Percentiles rank a stretch among this genome's conserved stretches.
Evolutionary conservation across 1,140 invertebrate species (phyloP).

Genomic region (Helicorthomorpha holstii): DNA sequence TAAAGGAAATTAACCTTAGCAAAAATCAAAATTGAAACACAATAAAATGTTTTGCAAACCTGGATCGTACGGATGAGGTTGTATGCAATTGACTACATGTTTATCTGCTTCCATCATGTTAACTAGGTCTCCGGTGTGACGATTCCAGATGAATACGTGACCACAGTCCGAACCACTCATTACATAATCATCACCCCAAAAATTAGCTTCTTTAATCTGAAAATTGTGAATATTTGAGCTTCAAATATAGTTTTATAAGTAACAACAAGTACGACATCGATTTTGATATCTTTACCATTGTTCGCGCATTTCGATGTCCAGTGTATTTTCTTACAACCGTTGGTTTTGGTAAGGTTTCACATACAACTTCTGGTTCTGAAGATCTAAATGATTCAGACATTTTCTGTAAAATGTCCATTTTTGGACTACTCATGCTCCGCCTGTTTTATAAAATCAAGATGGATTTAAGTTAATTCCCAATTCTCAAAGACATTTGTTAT

Average conservation of each 20-base stretch:
- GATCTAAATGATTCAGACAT: too few relatives aligned
- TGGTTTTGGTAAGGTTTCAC: slow-evolving; percentile 6
- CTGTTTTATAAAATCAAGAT: too few relatives aligned
- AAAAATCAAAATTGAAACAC: too few relatives aligned
- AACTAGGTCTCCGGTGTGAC: slow-evolving; percentile 39
- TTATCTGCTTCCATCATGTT: slow-evolving; percentile 67
- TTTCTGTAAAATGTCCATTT: too few relatives aligned
- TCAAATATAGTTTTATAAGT: not conserved
- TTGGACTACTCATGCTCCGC: too few relatives aligned
- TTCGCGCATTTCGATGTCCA: slow-evolving; percentile 64
- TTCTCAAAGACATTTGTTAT: too few relatives aligned
- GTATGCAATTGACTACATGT: slow-evolving; percentile 72
- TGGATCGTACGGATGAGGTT: slow-evolving; percentile 65
- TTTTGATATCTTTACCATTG: slow-evolving; percentile 19
- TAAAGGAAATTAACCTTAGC: not conserved
- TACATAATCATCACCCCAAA: slow-evolving; percentile 67
- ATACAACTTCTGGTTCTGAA: too few relatives aligned
- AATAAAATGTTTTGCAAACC: slow-evolving; percentile 16
- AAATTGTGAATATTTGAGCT: too few relatives aligned
- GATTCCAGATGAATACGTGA: slow-evolving; percentile 40
- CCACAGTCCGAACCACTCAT: slow-evolving; percentile 78
- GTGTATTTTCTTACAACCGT: slow-evolving; percentile 49
- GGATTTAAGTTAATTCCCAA: too few relatives aligned
- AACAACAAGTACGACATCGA: not conserved
- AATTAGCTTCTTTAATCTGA: slow-evolving; percentile 70